These are phyloP conservation scores for Xiphophorus couchianus DNA, from an alignment of 2,113 vertebrate genomes.

Conservation along the genomic window DNA sequence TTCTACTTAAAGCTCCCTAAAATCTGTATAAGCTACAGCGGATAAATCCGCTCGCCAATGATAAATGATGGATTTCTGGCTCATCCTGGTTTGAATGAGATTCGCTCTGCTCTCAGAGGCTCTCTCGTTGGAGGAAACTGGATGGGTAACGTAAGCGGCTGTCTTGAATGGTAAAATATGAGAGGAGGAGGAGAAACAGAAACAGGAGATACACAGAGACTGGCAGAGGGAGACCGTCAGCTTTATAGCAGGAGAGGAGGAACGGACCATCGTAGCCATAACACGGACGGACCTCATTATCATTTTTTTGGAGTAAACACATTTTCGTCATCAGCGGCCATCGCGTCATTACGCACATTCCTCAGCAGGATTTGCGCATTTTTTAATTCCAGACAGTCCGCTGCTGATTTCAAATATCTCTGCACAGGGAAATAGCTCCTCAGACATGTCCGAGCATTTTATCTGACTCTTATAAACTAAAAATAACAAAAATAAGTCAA, in stretches of 20 bases:
- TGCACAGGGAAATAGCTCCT: not conserved
- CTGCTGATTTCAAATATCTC: not conserved
- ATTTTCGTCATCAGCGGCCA: slow-evolving; percentile 40
- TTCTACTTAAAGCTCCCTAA: not conserved
- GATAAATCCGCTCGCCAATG: not conserved
- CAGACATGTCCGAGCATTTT: slow-evolving; percentile 48
- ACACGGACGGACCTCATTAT: slow-evolving; percentile 39
- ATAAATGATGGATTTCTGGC: slow-evolving; percentile 22
- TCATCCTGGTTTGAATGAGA: slow-evolving; percentile 44
- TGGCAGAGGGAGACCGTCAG: slow-evolving; percentile 21
- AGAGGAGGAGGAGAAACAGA: slow-evolving; percentile 10
- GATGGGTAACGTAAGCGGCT: slow-evolving; percentile 56
- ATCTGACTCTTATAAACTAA: slow-evolving; percentile 25
- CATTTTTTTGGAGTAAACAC: slow-evolving; percentile 52
- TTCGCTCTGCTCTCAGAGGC: slow-evolving; percentile 17
- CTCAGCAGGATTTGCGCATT: slow-evolving; percentile 55
- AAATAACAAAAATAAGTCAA: not conserved
- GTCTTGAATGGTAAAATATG: slow-evolving; percentile 62
- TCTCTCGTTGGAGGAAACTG: slow-evolving; percentile 65
- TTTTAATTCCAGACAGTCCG: slow-evolving; percentile 5
- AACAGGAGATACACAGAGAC: slow-evolving; percentile 1
- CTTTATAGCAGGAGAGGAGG: slow-evolving; percentile 23
- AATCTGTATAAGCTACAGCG: slow-evolving; percentile 13
- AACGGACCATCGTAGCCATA: slow-evolving; percentile 3
- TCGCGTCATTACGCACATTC: slow-evolving; percentile 62